A percentile compares a stretch with the other conserved stretches of the same genome.
Evolutionary conservation across 2,797 vertebrate species (phyloP).

Genomic region (Ispidina picta): DNA sequence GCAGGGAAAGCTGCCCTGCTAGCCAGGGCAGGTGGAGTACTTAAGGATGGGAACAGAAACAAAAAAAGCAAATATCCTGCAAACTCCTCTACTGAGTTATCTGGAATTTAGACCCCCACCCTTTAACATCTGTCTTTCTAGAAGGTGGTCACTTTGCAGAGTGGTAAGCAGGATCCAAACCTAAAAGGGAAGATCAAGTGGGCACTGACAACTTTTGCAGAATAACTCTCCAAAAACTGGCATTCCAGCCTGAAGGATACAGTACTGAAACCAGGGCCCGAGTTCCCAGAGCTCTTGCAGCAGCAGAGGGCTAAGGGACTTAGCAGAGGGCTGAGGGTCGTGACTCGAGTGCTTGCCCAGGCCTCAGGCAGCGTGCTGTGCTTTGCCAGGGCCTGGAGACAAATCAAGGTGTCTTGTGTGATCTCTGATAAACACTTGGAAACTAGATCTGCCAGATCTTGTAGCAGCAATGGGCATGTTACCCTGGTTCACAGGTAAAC

Average conservation of each 20-base stretch:
- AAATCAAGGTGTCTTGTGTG: not conserved
- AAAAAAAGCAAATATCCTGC: not conserved
- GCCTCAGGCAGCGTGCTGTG: not conserved
- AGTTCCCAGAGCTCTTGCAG: not conserved
- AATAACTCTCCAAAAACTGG: not conserved
- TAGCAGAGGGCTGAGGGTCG: not conserved
- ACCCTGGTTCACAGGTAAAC: not conserved
- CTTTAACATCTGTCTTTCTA: not conserved
- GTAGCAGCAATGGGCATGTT: not conserved
- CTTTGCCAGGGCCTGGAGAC: not conserved
- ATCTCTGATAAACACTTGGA: not conserved
- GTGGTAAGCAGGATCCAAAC: not conserved
- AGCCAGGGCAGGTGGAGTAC: not conserved
- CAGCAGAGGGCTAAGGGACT: not conserved
- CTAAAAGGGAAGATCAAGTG: not conserved
- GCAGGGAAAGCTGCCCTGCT: not conserved
- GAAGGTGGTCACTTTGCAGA: not conserved
- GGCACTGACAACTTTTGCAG: not conserved
- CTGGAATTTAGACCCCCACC: not conserved
- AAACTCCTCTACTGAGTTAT: not conserved
- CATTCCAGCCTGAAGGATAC: not conserved
- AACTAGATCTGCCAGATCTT: slow-evolving; percentile 24
- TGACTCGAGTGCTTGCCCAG: not conserved
- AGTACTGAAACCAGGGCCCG: not conserved
- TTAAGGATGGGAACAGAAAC: not conserved